Conservation (phyloP, 2,113 vertebrate genomes). For the Butorides virescens region DNA sequence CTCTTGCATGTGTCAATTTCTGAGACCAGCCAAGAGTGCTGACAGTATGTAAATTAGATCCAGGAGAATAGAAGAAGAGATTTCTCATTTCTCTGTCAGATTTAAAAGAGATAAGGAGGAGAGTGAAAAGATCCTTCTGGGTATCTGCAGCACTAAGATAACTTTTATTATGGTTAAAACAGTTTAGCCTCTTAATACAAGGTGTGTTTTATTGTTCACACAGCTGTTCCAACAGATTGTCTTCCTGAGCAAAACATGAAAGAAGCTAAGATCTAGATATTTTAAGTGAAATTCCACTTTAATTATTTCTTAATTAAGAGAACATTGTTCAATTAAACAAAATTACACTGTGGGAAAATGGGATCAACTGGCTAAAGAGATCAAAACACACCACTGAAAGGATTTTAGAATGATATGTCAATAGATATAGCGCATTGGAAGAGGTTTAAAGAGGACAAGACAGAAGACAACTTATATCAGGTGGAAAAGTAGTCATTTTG, state of each 20-base stretch:
- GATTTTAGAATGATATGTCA: slow-evolving; percentile 17
- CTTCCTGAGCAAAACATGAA: slow-evolving; percentile 49
- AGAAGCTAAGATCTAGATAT: slow-evolving; percentile 33
- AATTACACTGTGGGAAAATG: slow-evolving; percentile 44
- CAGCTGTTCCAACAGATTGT: slow-evolving; percentile 70
- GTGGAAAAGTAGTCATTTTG: slow-evolving; percentile 63
- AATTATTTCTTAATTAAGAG: slow-evolving; percentile 73
- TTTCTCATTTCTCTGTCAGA: slow-evolving; percentile 51
- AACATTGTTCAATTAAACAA: slow-evolving; percentile 60
- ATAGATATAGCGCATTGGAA: background rate
- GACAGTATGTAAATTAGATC: slow-evolving; percentile 53
- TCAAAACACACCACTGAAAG: background rate
- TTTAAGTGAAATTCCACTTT: slow-evolving; percentile 60
- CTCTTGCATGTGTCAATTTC: slow-evolving; percentile 35
- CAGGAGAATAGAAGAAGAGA: slow-evolving; percentile 29
- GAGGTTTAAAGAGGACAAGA: slow-evolving; percentile 31
- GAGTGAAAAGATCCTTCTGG: slow-evolving; percentile 54
- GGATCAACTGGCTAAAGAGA: slow-evolving; percentile 50
- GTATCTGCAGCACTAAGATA: slow-evolving; percentile 36
- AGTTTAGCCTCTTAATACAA: slow-evolving; percentile 59
- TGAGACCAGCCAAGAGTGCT: slow-evolving; percentile 4
- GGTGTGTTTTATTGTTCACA: slow-evolving; percentile 56
- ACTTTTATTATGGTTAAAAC: slow-evolving; percentile 63
- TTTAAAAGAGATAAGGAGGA: slow-evolving; percentile 52
- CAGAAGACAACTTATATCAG: slow-evolving; percentile 44